phyloP scores from a whole-genome alignment of 1,140 invertebrate species.

The Eurytemora carolleeae region DNA sequence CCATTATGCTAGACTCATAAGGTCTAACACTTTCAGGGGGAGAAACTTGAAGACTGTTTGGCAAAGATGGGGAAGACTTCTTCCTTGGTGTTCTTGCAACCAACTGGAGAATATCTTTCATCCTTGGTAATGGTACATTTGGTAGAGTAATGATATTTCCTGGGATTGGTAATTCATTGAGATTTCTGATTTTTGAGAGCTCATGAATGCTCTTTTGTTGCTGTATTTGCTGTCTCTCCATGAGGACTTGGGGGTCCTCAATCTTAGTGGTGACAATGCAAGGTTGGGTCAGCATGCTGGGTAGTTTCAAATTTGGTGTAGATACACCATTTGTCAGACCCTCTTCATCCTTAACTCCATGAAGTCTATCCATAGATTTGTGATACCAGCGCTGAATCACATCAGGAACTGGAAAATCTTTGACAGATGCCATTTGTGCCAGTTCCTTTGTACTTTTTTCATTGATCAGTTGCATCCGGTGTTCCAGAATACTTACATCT shows the following conservation, averaged over 20 bases:
- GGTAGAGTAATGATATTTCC: background rate
- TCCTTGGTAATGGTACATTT: background rate
- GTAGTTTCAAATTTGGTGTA: background rate
- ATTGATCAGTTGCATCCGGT: no score
- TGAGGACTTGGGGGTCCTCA: constrained; percentile 2
- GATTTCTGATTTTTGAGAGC: constrained; percentile 13
- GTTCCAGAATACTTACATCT: no score
- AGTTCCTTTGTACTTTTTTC: no score
- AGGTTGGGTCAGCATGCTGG: background rate
- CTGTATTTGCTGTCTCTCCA: constrained; percentile 8
- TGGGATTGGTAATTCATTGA: constrained; percentile 11
- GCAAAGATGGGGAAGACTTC: no score
- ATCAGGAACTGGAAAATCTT: background rate
- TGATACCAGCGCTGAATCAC: background rate
- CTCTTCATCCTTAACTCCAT: no score
- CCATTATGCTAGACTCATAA: background rate
- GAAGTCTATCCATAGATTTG: background rate
- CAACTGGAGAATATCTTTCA: background rate
- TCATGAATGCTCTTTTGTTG: constrained; percentile 13
- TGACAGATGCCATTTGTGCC: no score
- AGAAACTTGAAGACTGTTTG: no score
- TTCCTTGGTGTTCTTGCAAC: no score
- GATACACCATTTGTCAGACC: no score
- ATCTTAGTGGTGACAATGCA: background rate
- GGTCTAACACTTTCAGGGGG: background rate